Evolutionary conservation across 2,888 invertebrate species (phyloP).

Genomic region (Mythimna loreyi): DNA sequence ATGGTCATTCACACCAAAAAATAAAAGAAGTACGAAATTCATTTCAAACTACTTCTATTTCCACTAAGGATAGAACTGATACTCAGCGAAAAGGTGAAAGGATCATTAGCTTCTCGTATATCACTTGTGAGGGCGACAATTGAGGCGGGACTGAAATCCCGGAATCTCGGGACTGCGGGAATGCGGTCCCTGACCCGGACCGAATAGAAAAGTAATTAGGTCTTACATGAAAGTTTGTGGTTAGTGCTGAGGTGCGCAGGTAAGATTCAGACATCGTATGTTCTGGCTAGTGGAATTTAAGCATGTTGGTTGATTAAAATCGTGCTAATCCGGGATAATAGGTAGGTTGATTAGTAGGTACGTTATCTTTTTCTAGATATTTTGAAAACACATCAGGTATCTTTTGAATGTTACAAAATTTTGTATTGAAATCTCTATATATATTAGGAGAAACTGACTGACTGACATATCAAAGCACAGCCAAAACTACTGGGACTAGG

Average conservation of each 20-base stretch:
- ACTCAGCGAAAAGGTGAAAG: conserved; percentile 43
- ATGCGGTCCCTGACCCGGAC: conserved; percentile 40
- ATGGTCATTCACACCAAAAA: not conserved
- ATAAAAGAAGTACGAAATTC: conserved; percentile 12
- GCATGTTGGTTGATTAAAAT: conserved; percentile 22
- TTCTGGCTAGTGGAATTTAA: not conserved
- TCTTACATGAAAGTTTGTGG: conserved; percentile 56
- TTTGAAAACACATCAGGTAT: no score
- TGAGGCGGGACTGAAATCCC: conserved; percentile 49
- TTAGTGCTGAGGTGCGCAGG: conserved; percentile 34
- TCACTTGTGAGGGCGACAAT: conserved; percentile 63
- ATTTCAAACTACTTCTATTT: conserved; percentile 13
- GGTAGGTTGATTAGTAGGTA: no score
- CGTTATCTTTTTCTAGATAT: no score
- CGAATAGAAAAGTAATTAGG: conserved; percentile 71
- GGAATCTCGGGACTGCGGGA: conserved; percentile 50
- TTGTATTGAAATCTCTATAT: no score
- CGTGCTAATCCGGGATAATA: not conserved
- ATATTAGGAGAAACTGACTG: no score
- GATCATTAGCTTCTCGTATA: conserved; percentile 67
- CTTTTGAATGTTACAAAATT: no score
- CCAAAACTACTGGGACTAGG: no score
- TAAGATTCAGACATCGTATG: conserved; percentile 32
- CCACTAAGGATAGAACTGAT: conserved; percentile 23
- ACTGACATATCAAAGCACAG: no score